phyloP scores from a whole-genome alignment of 2,797 vertebrate species.

The Pampus argenteus region DNA sequence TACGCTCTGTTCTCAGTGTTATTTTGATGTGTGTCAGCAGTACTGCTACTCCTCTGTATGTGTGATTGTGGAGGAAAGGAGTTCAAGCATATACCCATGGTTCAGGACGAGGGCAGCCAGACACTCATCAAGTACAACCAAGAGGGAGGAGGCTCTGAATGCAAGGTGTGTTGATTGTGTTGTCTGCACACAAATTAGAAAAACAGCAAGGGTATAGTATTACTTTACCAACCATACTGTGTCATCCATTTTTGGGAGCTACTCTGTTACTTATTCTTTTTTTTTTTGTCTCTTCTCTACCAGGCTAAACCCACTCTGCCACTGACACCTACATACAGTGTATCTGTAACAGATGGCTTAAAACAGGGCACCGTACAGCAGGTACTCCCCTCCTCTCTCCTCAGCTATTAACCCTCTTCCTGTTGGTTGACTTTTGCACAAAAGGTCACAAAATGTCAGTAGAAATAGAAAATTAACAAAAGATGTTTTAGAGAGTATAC shows the following conservation, averaged over 20 bases:
- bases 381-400: constrained; percentile 33
- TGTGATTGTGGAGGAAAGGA: constrained; percentile 29
- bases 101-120: constrained; percentile 79
- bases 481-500: background rate
- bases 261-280: background rate
- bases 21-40: constrained; percentile 65
- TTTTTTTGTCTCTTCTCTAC: background rate
- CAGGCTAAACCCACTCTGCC: constrained; percentile 39
- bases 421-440: background rate
- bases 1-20: background rate
- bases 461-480: background rate
- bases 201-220: background rate
- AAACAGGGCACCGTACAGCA: constrained; percentile 10
- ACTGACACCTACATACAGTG: background rate
- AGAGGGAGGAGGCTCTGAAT: constrained; percentile 78
- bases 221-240: background rate
- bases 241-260: background rate
- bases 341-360: background rate
- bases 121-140: constrained; percentile 86
- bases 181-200: background rate
- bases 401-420: background rate
- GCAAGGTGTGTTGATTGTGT: constrained; percentile 62
- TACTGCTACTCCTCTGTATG: constrained; percentile 54
- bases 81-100: background rate
- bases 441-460: background rate